Base-by-base conservation (phyloP, 2,888 invertebrate species). In the Heliconius aoede region DNA sequence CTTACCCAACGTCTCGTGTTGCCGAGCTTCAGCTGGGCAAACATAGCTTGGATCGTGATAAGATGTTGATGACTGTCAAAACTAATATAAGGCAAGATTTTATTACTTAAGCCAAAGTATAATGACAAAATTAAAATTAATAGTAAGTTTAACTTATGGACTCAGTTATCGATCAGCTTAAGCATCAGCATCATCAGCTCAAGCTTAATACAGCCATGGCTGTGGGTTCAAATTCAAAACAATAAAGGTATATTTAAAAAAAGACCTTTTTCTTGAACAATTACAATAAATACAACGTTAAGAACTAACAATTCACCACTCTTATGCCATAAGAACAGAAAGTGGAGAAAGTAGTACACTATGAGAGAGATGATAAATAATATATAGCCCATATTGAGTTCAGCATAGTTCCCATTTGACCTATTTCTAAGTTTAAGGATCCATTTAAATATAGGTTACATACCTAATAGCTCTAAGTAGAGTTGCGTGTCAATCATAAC, bases 1-100 rank as follows among this genome's bases (percentile, higher is more conserved):
- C 81, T 82, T 85, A 85, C 71, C 71, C 85, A 84, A 85, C 85
- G 79, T 80, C 67, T 72, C 60, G 72, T 72, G 40, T 32, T 72
- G 76, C 73, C 77, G 81, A 83, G 82, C 81, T 83, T 79, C 76
- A 26, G 58, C 46, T 79, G 78, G 61, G 55, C 65, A 71, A 73
- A 62, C 68, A 71, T 65, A 28, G 60, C 30, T 55, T 30, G 15
- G 51, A n/a, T 13, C 28, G 28, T 68, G 28, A 51, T 69, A 62
- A 30, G 28, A 8, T n/a, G n/a, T 60, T 58, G 18, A 61, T 28
- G 28, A 26, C 61, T 40, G 26, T 21, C 13, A 9, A 72, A 36
- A 32, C 13, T n/a, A 46, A 40, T 60, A 60, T 15, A 60, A 60
- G 11, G 7, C 13, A 0, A 26, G 13, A 26, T 7, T 60, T 4